These are phyloP conservation scores for Alauda arvensis DNA, from an alignment of 2,797 vertebrate species.

Conservation along the genomic window DNA sequence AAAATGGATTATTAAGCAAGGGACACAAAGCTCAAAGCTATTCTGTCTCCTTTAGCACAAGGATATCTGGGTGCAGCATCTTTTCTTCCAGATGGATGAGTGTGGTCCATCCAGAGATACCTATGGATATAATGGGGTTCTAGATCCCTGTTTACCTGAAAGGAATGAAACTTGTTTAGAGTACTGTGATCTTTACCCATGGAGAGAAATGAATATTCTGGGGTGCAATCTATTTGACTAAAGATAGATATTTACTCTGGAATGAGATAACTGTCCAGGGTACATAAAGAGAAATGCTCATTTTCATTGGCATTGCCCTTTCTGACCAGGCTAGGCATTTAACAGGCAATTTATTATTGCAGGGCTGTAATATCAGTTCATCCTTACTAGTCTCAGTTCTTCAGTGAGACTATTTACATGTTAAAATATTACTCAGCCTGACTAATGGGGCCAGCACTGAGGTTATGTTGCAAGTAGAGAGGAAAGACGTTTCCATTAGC, in stretches of 20 bases:
- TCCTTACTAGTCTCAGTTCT: background rate
- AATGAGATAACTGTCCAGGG: background rate
- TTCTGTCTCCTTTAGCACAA: background rate
- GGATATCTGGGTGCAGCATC: background rate
- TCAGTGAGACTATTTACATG: constrained; percentile 28
- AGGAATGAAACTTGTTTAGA: background rate
- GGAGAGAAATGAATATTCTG: background rate
- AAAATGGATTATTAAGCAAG: background rate
- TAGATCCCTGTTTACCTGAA: background rate
- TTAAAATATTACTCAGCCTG: constrained; percentile 30
- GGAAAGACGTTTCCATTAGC: background rate
- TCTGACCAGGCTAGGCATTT: background rate
- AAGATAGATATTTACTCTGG: background rate
- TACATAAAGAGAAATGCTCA: background rate
- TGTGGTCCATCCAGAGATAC: background rate
- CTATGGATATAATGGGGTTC: background rate
- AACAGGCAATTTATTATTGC: background rate
- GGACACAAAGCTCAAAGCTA: background rate
- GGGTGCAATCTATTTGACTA: background rate
- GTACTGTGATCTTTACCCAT: background rate
- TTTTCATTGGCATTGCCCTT: background rate
- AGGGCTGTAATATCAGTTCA: background rate
- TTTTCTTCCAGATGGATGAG: background rate
- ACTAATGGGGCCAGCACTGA: constrained; percentile 15
- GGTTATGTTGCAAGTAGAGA: constrained; percentile 7